Percentiles rank a stretch among this genome's conserved stretches.
These are phyloP conservation scores for Rhopilema esculentum DNA, from an alignment of 30 jellyfish, hydroid and myxozoan genomes.

Conservation along the genomic window DNA sequence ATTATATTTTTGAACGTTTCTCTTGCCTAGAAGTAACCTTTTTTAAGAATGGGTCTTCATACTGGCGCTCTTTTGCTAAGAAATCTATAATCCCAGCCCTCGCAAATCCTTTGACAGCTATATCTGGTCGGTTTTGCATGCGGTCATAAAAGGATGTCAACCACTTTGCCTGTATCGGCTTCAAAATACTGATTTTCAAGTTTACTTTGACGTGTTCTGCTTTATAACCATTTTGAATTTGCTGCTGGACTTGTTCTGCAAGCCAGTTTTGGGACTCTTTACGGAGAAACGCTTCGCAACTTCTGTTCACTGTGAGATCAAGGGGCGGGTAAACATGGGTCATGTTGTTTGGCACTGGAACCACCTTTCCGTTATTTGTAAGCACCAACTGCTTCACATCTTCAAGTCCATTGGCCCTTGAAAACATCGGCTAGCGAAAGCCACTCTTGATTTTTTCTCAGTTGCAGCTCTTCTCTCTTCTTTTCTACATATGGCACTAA, in stretches of 20 bases:
- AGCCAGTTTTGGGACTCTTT: slow-evolving; percentile 10
- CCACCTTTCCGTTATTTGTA: slow-evolving; percentile 30
- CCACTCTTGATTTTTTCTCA: slow-evolving; percentile 17
- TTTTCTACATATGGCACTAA: no score
- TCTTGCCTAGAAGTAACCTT: background rate
- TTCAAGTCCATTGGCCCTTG: slow-evolving; percentile 34
- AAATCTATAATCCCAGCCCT: no score
- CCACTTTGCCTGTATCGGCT: background rate
- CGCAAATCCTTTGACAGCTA: background rate
- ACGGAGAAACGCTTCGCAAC: slow-evolving; percentile 41
- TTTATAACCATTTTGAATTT: no score
- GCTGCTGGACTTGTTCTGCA: slow-evolving; percentile 35
- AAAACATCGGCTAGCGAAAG: slow-evolving; percentile 32
- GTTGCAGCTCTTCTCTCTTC: background rate
- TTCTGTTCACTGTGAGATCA: no score
- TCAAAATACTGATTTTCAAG: background rate
- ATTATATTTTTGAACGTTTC: background rate
- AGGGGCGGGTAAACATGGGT: slow-evolving; percentile 2
- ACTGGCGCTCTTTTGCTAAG: no score
- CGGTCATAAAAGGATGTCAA: background rate
- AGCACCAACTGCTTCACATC: slow-evolving; percentile 1
- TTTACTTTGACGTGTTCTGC: slow-evolving; percentile 26
- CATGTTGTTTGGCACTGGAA: slow-evolving; percentile 54
- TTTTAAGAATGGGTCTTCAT: no score
- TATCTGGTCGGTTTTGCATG: background rate